Base-by-base conservation (phyloP, 2,113 vertebrate species). In the Mesoclemmys tuberculata region DNA sequence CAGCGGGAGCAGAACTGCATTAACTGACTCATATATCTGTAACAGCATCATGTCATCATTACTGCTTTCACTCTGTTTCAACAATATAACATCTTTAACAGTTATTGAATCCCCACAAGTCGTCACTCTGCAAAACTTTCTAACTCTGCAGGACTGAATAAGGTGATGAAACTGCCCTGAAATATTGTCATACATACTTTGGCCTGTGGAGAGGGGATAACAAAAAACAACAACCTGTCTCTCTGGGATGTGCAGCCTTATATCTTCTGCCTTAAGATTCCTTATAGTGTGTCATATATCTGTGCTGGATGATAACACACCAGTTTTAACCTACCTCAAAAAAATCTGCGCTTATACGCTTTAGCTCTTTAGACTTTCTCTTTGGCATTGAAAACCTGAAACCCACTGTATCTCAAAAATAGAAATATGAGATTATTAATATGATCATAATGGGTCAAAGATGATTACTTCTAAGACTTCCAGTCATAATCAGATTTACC, bases 291-390 rank as follows among this genome's bases (percentile, higher is more conserved):
- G 54, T 44, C 26, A 19, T 83, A 56, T 80, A 75, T 64, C 83
- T 35, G 2, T 9, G 4, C 77, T 83, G 4, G 6, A 79, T 52
- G 19, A 19, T 82, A 38, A 87, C 61, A 80, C n/a, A 49, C 64
- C 48, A 56, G 91, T 85, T 91, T 81, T 85, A 96, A 85, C 86
- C 94, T 97, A 96, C 94, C 96, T 97, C 94, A 93, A 75, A 93
- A 16, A 79, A 90, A 68, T 61, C 52, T 49, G 0, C 51, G 24
- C 68, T 96, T 85, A 55, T 80, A 93, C n/a, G 27, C 58, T 90
- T 83, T 90, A 85, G 80, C 64, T 84, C 31, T 5, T 49, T 84
- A 44, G 22, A 55, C 19, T 24, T 90, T 24, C 77, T 2, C 46
- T 84, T 27, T 89, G 74, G 11, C 12, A 0, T 77, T 35, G n/a